These are phyloP conservation scores for Corythaixoides concolor DNA, from an alignment of 2,113 vertebrate species.

Conservation along the genomic window DNA sequence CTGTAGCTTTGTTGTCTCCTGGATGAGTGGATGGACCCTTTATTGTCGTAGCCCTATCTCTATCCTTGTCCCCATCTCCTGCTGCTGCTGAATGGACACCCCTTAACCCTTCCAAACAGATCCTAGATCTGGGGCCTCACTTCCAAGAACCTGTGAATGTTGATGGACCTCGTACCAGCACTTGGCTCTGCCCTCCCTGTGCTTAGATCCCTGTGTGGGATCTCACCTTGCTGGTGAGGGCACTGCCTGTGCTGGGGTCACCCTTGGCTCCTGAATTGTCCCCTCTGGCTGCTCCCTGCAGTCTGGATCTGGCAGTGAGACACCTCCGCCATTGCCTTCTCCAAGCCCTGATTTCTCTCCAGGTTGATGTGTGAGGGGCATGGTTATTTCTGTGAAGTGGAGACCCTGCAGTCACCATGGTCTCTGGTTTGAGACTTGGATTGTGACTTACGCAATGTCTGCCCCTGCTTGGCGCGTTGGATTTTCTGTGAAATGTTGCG, in stretches of 20 bases:
- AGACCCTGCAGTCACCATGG: neutral
- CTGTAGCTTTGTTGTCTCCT: neutral
- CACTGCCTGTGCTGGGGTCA: neutral
- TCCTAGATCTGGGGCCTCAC: neutral
- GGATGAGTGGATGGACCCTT: neutral
- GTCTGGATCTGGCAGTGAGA: neutral
- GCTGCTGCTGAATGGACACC: neutral
- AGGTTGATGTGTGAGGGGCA: fast-evolving
- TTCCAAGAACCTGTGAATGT: neutral
- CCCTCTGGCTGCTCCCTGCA: neutral
- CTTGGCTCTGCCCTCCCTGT: neutral
- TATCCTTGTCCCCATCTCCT: neutral
- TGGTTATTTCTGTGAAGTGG: neutral
- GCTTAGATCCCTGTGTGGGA: neutral
- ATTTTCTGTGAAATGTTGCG: neutral
- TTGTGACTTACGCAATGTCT: fast-evolving
- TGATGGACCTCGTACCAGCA: neutral
- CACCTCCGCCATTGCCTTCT: neutral
- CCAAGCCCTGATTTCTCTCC: neutral
- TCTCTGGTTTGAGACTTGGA: neutral
- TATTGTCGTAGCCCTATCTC: neutral
- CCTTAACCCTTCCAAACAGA: neutral
- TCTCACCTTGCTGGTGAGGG: neutral
- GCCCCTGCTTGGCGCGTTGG: fast-evolving
- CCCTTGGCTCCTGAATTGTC: neutral